A percentile compares a stretch with the other conserved stretches of the same genome.
Evolutionary conservation across 2,113 vertebrate species (phyloP).

Genomic region (Panthera leo): DNA sequence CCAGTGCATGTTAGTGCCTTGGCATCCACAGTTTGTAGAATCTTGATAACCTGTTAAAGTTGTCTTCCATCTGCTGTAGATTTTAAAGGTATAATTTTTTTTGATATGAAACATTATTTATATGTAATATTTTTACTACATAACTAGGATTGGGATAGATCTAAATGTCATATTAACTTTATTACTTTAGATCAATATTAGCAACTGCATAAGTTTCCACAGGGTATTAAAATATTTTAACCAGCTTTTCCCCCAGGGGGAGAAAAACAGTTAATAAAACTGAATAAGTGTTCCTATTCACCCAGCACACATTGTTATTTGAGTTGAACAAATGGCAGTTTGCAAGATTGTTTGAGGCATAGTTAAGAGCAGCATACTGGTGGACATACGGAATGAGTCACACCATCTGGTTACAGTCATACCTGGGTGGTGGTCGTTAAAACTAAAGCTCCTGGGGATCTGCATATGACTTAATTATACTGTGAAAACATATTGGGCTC

Average conservation of each 20-base stretch:
- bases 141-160: neutral
- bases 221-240: slow-evolving; percentile 55
- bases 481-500: slow-evolving; percentile 2
- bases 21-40: neutral
- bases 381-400: slow-evolving; percentile 48
- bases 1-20: neutral
- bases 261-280: slow-evolving; percentile 58
- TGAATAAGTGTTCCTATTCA: slow-evolving; percentile 30
- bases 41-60: slow-evolving; percentile 1
- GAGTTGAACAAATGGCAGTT: slow-evolving; percentile 44
- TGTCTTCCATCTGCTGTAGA: neutral
- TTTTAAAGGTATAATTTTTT: slow-evolving; percentile 53
- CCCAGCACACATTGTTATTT: slow-evolving; percentile 36
- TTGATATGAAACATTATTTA: neutral
- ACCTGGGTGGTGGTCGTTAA: slow-evolving; percentile 61
- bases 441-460: neutral
- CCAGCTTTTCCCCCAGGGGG: slow-evolving; percentile 38
- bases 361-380: slow-evolving; percentile 20
- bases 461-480: slow-evolving; percentile 39
- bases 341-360: slow-evolving; percentile 25
- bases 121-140: slow-evolving; percentile 1
- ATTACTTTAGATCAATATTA: slow-evolving; percentile 56
- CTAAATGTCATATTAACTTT: slow-evolving; percentile 55
- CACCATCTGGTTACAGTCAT: slow-evolving; percentile 46
- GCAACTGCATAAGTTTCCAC: slow-evolving; percentile 18